Conservation (phyloP, 1,140 invertebrate genomes). For the Chrysoperla carnea region DNA sequence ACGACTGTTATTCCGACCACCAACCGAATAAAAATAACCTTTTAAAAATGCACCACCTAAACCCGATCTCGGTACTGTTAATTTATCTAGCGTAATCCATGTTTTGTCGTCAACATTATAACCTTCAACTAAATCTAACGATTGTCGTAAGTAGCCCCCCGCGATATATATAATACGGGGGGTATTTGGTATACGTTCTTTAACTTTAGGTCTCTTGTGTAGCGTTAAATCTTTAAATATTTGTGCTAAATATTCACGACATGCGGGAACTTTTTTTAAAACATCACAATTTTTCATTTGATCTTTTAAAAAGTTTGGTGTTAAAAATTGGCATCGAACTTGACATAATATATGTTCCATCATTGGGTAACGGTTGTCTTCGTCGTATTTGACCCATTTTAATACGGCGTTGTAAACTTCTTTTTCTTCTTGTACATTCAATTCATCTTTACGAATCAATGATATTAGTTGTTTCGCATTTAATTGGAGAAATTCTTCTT, state of each 20-base stretch:
- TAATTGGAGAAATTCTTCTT: conserved; percentile 78
- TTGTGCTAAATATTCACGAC: conserved; percentile 72
- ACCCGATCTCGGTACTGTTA: conserved; percentile 71
- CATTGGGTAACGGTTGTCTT: conserved; percentile 61
- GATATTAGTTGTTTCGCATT: conserved; percentile 59
- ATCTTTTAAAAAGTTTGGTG: conserved; percentile 74
- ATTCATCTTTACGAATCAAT: conserved; percentile 67
- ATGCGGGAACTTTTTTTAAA: conserved; percentile 72
- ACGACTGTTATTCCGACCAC: conserved; percentile 75
- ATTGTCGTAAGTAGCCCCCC: conserved; percentile 74
- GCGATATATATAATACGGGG: conserved; percentile 77
- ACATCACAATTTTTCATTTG: conserved; percentile 83
- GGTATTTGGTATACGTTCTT: conserved; percentile 68
- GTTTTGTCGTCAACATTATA: conserved; percentile 71
- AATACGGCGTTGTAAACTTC: conserved; percentile 85
- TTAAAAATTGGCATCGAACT: conserved; percentile 78
- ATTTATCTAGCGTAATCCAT: conserved; percentile 59
- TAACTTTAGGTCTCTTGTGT: conserved; percentile 62
- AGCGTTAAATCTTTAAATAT: conserved; percentile 78
- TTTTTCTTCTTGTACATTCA: conserved; percentile 77
- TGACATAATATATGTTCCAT: conserved; percentile 75
- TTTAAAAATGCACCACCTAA: conserved; percentile 73
- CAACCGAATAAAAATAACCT: conserved; percentile 78
- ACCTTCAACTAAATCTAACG: conserved; percentile 69
- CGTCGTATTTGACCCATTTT: conserved; percentile 78